Percentiles rank a stretch among this genome's conserved stretches.
phyloP scores from a whole-genome alignment of 2,113 vertebrate species.

The Gallinago undulata region DNA sequence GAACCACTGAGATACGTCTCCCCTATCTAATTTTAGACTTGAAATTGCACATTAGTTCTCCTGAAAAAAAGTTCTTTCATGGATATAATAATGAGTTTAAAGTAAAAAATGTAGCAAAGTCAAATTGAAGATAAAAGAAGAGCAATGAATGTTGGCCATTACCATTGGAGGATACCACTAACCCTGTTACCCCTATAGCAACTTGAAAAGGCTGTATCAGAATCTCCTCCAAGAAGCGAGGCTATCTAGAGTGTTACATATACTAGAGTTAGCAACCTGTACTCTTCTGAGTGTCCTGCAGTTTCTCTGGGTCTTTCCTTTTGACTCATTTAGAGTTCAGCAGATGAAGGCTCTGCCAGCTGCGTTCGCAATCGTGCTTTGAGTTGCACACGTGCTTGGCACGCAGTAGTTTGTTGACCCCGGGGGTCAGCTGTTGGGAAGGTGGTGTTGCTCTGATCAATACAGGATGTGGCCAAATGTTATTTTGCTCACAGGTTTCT shows the following conservation, averaged over 20 bases:
- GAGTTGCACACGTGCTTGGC: not conserved
- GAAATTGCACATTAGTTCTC: not conserved
- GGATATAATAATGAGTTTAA: not conserved
- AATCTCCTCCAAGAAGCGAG: not conserved
- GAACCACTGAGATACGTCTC: not conserved
- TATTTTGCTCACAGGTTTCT: not conserved
- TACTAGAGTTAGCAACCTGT: rapidly evolving
- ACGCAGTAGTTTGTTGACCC: not conserved
- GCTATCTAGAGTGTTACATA: rapidly evolving
- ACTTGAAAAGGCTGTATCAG: not conserved
- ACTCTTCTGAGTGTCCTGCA: not conserved
- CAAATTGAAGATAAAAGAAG: not conserved
- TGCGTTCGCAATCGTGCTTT: not conserved
- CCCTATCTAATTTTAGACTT: not conserved
- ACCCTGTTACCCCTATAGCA: not conserved
- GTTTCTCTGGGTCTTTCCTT: not conserved
- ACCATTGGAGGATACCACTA: not conserved
- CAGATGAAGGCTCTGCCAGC: not conserved
- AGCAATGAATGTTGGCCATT: not conserved
- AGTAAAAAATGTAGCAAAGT: not conserved
- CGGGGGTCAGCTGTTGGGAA: not conserved
- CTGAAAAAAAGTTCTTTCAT: not conserved
- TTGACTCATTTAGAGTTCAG: not conserved
- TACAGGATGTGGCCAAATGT: not conserved
- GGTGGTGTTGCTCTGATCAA: not conserved